Evolutionary conservation across 1,140 invertebrate species (phyloP), one percentile per base, ranked within the genome.

Genomic region (Cephus cinctus): DNA sequence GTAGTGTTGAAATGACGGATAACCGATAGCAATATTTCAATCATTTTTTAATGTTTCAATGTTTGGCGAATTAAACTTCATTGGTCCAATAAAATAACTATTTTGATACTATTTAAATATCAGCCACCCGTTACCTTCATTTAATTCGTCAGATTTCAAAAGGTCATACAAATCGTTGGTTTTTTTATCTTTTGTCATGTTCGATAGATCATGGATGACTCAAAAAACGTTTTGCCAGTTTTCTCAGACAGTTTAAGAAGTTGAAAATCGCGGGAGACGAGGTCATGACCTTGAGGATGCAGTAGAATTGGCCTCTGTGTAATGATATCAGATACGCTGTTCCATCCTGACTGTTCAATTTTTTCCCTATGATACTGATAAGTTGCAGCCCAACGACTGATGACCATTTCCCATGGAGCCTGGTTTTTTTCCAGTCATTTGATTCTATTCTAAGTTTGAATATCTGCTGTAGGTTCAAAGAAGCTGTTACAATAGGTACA

Each of bases 321-420:
- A 8, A 27, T 40, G 30, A 40, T 40, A 18, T 47, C 44, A 4
- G 6, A 12, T 9, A 40, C 36, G n/a, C 40, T 38, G 4, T 16
- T 4, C 12, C 4, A 23, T 39, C 5, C 23, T 12, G 19, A 3
- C 3, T 23, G 15, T 18, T 21, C 9, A 21, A 12, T 23, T 18
- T 27, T 19, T 16, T 47, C 25, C 8, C 19, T 5, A 5, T 35
- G 21, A 23, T 27, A 39, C 20, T 47, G 3, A 4, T 23, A 23
- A 18, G 45, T 39, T 12, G 21, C 12, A 14, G 18, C 40, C 45
- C 45, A 47, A 6, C 40, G 45, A 12, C 15, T 27, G 9, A 27
- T 8, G 1, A 40, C 35, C 5, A 27, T 5, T 18, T 40, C 35
- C 36, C 45, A 47, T n/a, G 45, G 35, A 8, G 18, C 12, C 20